Percentiles rank a stretch among this genome's conserved stretches.
phyloP scores from a whole-genome alignment of 92 coral and sea anemone genomes.

The Scolanthus callimorphus region DNA sequence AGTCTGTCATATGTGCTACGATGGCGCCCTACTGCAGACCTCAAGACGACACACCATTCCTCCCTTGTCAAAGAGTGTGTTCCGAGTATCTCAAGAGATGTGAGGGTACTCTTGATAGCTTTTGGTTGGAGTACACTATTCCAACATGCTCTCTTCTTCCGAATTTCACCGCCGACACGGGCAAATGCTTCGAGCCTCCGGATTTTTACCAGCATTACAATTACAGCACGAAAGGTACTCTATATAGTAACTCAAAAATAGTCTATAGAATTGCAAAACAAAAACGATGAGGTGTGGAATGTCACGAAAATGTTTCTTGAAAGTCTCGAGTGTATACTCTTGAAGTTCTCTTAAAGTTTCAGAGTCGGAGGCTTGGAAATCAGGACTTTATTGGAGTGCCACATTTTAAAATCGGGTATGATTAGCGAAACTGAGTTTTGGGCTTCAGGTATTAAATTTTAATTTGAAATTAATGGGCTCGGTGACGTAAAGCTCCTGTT shows the following conservation, averaged over 20 bases:
- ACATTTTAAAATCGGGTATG: too few species aligned
- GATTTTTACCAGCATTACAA: conserved; percentile 22
- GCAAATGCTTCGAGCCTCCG: conserved; percentile 55
- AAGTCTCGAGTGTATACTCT: background rate
- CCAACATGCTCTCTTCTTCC: conserved; percentile 35
- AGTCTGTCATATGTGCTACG: conserved; percentile 37
- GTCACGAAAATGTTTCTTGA: too few species aligned
- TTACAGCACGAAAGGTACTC: conserved; percentile 12
- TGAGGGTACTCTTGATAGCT: conserved; percentile 8
- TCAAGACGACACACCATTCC: conserved; percentile 17
- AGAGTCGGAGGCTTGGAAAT: too few species aligned
- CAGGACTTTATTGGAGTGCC: too few species aligned
- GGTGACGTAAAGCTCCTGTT: too few species aligned
- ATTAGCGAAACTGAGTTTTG: too few species aligned
- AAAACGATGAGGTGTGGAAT: too few species aligned
- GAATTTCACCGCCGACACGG: conserved; percentile 16
- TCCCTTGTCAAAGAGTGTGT: conserved; percentile 61
- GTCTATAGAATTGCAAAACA: too few species aligned
- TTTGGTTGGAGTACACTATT: conserved; percentile 25
- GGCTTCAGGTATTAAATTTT: too few species aligned
- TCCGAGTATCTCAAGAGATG: conserved; percentile 54
- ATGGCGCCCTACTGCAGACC: conserved; percentile 35
- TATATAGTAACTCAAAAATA: too few species aligned
- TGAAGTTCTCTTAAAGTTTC: too few species aligned
- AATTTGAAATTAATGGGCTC: too few species aligned